Evolutionary conservation across 2,888 invertebrate species (phyloP), one percentile per base, ranked within the genome.

Genomic region (Stenurella melanura): DNA sequence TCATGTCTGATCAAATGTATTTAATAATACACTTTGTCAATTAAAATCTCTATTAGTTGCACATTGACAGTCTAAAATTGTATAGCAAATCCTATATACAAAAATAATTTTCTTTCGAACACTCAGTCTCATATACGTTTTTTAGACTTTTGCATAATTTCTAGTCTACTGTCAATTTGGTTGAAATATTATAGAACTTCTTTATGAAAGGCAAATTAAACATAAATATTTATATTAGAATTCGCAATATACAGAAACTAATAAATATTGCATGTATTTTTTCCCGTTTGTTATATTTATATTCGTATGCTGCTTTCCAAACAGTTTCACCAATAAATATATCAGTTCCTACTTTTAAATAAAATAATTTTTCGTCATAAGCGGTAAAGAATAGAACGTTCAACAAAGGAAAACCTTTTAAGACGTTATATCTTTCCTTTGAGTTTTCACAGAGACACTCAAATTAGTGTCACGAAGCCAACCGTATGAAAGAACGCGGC

Each of bases 401-500:
- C 75, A 67, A 77, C 75, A 76, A 73, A 75, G 77, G 76, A 77
- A 79, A 80, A 74, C 78, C 80, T 76, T 79, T 79, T 76, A 76
- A 74, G 78, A 76, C 50, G 80, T 75, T 77, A 78, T 75, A 77
- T 78, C 75, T 69, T 77, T 56, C 74, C 73, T 77, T 63, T 71
- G 79, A 81, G 76, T 73, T 80, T 79, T 67, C 71, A 26, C 80
- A 80, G 77, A 78, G 80, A 80, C 80, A 81, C 84, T 83, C 82
- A 82, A 85, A 85, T 85, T 85, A 85, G 84, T 84, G 84, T 85
- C 85, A 84, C 80, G 82, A 82, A 80, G 83, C 80, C 78, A 81
- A 80, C 77, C 83, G 83, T 79, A 84, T 79, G 81, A 85, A 84
- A 84, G 81, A 80, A 81, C 77, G 78, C 82, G 76, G 81, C 84